phyloP scores from a whole-genome alignment of 2,113 vertebrate genomes.

The Pluvialis apricaria region DNA sequence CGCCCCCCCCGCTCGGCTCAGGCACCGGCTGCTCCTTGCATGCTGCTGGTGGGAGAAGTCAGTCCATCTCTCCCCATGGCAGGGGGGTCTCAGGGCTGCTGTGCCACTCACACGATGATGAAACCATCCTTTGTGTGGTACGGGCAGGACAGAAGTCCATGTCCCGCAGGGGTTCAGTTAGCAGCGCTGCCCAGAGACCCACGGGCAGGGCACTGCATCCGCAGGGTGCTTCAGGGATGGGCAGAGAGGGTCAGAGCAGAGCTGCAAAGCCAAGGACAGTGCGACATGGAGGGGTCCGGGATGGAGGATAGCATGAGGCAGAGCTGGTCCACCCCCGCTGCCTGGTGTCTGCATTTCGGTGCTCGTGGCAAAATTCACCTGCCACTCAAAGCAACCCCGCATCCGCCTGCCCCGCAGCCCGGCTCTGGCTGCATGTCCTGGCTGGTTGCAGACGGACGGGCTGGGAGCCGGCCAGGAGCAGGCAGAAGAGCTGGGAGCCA shows the following conservation, averaged over 20 bases:
- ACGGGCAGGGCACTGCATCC: fast-evolving
- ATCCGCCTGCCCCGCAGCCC: background rate
- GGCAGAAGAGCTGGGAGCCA: background rate
- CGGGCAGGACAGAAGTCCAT: background rate
- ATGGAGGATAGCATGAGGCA: fast-evolving
- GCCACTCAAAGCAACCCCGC: background rate
- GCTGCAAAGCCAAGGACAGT: background rate
- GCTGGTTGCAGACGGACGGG: background rate
- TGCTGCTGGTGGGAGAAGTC: background rate
- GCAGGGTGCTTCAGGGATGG: background rate
- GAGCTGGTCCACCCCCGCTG: background rate
- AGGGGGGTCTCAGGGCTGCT: fast-evolving
- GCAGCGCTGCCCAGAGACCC: background rate
- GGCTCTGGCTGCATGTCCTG: fast-evolving
- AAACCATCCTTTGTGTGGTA: background rate
- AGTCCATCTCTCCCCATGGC: fast-evolving
- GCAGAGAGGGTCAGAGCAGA: background rate
- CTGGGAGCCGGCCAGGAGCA: background rate
- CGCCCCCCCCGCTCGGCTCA: fast-evolving
- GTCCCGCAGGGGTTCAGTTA: fast-evolving
- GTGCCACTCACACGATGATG: fast-evolving
- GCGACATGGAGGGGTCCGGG: fast-evolving
- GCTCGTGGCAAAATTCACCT: background rate
- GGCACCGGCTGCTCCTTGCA: background rate
- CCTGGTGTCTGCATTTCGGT: background rate